Evolutionary conservation across 2,797 vertebrate genomes (phyloP).

Genomic region (Silurus aristotelis): DNA sequence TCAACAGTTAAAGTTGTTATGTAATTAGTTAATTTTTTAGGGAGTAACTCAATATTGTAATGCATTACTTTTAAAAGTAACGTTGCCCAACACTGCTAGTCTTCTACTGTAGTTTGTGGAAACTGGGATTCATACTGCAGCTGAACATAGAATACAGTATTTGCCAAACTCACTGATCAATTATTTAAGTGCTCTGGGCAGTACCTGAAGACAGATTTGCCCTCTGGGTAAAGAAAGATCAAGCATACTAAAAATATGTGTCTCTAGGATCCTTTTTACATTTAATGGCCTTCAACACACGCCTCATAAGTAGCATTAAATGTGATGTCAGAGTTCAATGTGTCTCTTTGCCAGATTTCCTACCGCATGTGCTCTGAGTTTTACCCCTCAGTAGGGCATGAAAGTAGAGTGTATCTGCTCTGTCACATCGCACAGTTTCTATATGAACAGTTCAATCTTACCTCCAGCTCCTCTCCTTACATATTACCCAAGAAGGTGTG

Average conservation of each 20-base stretch:
- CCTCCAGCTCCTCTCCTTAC: conserved; percentile 39
- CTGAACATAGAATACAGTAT: background rate
- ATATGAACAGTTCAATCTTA: background rate
- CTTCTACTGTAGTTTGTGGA: background rate
- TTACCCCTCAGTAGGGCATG: background rate
- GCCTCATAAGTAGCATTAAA: background rate
- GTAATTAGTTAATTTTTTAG: no score
- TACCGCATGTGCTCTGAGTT: background rate
- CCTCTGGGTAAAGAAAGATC: background rate
- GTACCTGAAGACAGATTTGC: background rate
- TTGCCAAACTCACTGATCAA: background rate
- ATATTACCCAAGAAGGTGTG: conserved; percentile 71
- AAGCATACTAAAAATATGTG: background rate
- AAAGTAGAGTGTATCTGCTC: background rate
- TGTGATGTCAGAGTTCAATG: background rate
- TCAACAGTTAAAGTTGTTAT: no score
- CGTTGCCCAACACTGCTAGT: background rate
- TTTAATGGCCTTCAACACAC: background rate
- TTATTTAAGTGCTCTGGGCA: background rate
- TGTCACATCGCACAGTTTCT: background rate
- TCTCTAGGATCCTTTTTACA: background rate
- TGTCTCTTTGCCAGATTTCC: background rate
- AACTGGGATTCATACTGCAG: background rate
- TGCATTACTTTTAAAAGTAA: no score
- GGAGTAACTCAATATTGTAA: no score